Evolutionary conservation across 2,888 invertebrate species (phyloP), one percentile per base, ranked within the genome.

Genomic region (Orgyia antiqua): DNA sequence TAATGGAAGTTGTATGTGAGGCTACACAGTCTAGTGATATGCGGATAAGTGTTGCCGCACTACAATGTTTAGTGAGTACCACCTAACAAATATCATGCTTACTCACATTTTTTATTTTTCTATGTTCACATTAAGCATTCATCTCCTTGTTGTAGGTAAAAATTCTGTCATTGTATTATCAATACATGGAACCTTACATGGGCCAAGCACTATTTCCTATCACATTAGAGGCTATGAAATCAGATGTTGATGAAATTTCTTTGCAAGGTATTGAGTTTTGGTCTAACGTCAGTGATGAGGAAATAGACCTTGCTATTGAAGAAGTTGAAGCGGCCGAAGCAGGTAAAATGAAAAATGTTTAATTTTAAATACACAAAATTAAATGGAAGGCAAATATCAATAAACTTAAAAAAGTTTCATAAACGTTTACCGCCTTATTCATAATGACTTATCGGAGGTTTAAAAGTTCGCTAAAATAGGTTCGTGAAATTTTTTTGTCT

Each of bases 261-360:
- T 89, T 99, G 33, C 99, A 99, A 88, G 99, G 99, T 49, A 99
- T 99, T 70, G 99, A 99, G 78, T 99, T 99, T 86, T 99, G 99
- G 99, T 99, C 98, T 3, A 99, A 98, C 60, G 98, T 99, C 0
- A 98, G 99, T 65, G 99, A 99, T 80, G 99, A 99, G 84, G 99
- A 99, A 83, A 96, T 98, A 18, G 98, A 98, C 79, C 87, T 99
- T 46, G 91, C 94, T 1, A 94, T 98, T 69, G 98, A 98, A 77
- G 95, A 95, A 60, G 93, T 94, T 24, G 99, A 99, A 83, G 98
- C 99, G 7, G 89, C 90, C 20, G 99, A 99, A 73, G 92, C 93
- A 57, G 92, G 87, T 87, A 67, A 39, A 11, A n/a, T n/a, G n/a
- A n/a, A n/a, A n/a, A n/a, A n/a, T n/a, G n/a, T n/a, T n/a, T n/a